Evolutionary conservation across 2,888 invertebrate genomes (phyloP).

Genomic region (Elegia similella): DNA sequence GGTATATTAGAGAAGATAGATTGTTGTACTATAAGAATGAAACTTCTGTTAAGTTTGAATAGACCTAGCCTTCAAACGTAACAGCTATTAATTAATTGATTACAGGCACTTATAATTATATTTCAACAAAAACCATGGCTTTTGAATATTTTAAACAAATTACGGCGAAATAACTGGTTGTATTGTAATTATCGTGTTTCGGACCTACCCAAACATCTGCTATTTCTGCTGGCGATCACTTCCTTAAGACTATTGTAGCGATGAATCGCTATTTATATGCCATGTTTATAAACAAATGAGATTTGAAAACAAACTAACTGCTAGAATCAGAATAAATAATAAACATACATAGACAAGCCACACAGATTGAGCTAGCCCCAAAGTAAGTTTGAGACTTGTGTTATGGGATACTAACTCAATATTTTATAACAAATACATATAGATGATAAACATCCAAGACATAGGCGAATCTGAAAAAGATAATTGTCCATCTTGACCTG

Average conservation of each 20-base stretch:
- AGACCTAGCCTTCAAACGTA: background rate
- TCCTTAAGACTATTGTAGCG: background rate
- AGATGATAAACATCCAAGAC: too few species aligned
- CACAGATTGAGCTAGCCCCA: too few species aligned
- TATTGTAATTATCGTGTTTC: background rate
- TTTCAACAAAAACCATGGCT: background rate
- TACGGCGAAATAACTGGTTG: background rate
- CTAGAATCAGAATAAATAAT: too few species aligned
- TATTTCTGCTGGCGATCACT: background rate
- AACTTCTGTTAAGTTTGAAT: background rate
- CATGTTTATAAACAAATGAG: background rate
- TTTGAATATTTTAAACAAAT: conserved; percentile 1
- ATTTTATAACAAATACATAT: too few species aligned
- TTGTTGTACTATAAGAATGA: too few species aligned
- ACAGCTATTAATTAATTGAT: background rate
- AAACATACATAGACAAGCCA: too few species aligned
- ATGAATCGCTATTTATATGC: background rate
- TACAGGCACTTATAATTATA: background rate
- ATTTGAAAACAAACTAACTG: too few species aligned
- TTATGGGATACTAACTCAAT: too few species aligned
- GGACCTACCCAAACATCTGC: conserved; percentile 1
- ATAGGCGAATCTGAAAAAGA: too few species aligned
- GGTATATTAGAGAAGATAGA: too few species aligned
- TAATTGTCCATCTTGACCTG: too few species aligned
- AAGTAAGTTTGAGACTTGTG: too few species aligned